Evolutionary conservation across 2,888 invertebrate genomes (phyloP), one percentile per base, ranked within the genome.

Genomic region (Alentia gelatinosa): DNA sequence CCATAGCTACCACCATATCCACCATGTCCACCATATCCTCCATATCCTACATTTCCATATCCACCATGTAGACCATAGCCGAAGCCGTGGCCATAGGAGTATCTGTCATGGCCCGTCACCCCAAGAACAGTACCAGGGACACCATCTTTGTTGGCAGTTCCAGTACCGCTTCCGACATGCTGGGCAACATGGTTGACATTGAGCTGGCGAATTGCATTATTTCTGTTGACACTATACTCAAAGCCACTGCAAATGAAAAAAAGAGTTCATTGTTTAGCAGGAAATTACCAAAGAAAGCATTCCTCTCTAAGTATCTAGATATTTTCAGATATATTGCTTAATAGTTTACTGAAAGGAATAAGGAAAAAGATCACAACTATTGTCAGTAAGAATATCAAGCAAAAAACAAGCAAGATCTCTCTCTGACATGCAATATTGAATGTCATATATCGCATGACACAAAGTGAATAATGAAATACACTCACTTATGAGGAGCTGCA

Each of bases 61-160:
- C 68, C 68, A 5, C 68, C 68, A 68, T 68, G 26, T 26, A 26
- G 30, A 26, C 68, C 68, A 30, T 68, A 68, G 12, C 68, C 68
- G 26, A 26, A 12, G 12, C 68, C 68, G 15, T 68, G 86, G 47
- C 47, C 86, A 86, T 42, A 42, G 26, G 86, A 50, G 86, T 86
- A 86, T 42, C 47, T 47, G 42, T 50, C 86, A n/a, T 86, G 30
- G n/a, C 86, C 86, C n/a, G 86, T 86, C 5, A n/a, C 30, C 3
- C 86, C 86, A n/a, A 86, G 86, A 26, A 47, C 47, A 47, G 86
- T 86, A 15, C 86, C 86, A 12, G 86, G 86, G 26, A 86, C 86
- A 15, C 86, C 86, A 15, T 86, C 86, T 5, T 33, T n/a, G 15
- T 33, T 39, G 26, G 86, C 86, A 26, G 86, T 86, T 86, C 86